Conservation (phyloP, 2,797 vertebrate species). For the Lepilemur ruficaudatus region DNA sequence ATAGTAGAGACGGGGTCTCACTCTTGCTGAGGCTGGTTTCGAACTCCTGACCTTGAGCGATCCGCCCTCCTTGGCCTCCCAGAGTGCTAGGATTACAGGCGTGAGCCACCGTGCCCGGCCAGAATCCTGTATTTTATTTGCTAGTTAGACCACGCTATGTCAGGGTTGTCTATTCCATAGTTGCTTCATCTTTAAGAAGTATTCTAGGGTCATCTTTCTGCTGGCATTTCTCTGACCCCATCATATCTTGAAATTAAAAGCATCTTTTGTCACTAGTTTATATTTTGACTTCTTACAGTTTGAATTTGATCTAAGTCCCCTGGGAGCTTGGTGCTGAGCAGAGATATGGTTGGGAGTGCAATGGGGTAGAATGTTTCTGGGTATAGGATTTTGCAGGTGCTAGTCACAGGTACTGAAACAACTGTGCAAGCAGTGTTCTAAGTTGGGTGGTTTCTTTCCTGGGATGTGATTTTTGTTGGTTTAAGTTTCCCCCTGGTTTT, state of each 20-base stretch:
- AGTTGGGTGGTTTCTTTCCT: neutral
- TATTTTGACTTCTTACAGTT: constrained; percentile 33
- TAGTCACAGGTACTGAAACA: rapidly evolving
- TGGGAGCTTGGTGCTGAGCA: neutral
- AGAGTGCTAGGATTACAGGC: too few relatives aligned
- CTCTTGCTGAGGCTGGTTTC: too few relatives aligned
- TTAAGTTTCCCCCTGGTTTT: neutral
- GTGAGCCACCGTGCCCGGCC: too few relatives aligned
- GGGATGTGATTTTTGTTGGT: constrained; percentile 16
- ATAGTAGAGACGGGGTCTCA: too few relatives aligned
- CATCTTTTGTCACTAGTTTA: neutral
- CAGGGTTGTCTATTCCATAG: neutral
- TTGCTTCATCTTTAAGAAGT: constrained; percentile 37
- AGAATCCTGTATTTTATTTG: neutral
- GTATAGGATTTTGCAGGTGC: neutral
- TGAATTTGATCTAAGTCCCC: neutral
- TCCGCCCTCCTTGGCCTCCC: too few relatives aligned
- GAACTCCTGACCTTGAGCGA: too few relatives aligned
- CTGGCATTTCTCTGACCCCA: neutral
- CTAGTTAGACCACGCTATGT: neutral
- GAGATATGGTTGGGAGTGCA: neutral
- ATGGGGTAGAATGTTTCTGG: neutral
- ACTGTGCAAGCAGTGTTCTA: neutral
- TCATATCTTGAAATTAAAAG: constrained; percentile 19
- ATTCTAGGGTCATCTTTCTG: neutral